Base-by-base conservation (phyloP, 1,140 invertebrate genomes). In the Pissodes strobi region DNA sequence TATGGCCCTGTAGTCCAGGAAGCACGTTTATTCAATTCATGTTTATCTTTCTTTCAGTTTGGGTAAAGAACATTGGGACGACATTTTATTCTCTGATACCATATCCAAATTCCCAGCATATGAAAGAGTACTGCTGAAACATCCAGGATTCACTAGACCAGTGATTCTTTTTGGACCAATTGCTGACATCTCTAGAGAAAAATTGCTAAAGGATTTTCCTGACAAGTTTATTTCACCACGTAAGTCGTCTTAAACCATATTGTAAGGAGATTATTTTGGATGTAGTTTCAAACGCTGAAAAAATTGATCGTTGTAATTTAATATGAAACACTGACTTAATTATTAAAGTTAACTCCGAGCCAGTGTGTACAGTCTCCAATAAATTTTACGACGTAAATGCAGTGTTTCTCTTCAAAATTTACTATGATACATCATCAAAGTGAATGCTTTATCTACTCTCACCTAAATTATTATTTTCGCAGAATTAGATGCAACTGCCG, bases 21-120 rank as follows among this genome's bases (percentile, higher is more conserved):
- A n/a, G n/a, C n/a, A n/a, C n/a, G n/a, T n/a, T n/a, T n/a, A n/a
- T n/a, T n/a, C 6, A 9, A 41, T 15, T 41, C 17, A 15, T 9
- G 10, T 34, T 34, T 30, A 12, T 38, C 8, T 8, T 37, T 23
- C 34, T 60, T 56, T 13, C 21, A 97, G 93, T 65, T 83, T 98
- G 10, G 90, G 92, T 74, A 88, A 90, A 84, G 94, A 97, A 79
- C 93, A 97, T 76, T 96, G 95, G 93, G 95, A 97, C 77, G 95
- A 98, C 71, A 92, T 98, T 30, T 90, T 98, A 0, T 94, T 97
- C 75, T 93, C 93, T 6, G 93, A 95, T 74, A 91, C 89, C 45
- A 89, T 94, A 66, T 94, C 93, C 67, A 97, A 97, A 82, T 97
- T 98, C 79, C 93, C 95, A 0, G 95, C 96, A 2, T 99, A 99